A percentile compares a stretch with the other conserved stretches of the same genome.
phyloP scores from a whole-genome alignment of 2,888 invertebrate genomes.

The Acleris emargana region DNA sequence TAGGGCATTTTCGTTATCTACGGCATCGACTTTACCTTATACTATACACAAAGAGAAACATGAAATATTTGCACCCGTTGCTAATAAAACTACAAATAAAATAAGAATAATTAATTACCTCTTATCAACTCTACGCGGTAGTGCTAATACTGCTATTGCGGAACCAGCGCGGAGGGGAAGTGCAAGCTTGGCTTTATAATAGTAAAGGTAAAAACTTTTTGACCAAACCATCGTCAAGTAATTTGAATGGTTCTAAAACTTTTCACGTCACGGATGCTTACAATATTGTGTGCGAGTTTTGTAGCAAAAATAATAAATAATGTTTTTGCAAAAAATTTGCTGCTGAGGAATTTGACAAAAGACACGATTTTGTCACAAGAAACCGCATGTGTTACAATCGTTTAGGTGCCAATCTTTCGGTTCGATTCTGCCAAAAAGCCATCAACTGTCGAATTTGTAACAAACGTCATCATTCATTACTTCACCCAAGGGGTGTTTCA shows the following conservation, averaged over 20 bases:
- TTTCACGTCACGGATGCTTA: not conserved
- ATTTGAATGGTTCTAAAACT: not conserved
- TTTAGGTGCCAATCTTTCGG: constrained; percentile 17
- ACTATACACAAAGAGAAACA: too few species aligned
- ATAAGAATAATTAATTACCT: too few species aligned
- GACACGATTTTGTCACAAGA: constrained; percentile 15
- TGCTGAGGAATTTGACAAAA: not conserved
- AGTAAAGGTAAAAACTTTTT: constrained; percentile 31
- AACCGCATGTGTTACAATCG: constrained; percentile 22
- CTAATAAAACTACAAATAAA: too few species aligned
- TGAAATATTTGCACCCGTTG: too few species aligned
- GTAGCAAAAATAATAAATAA: not conserved
- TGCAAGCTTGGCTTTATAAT: constrained; percentile 23
- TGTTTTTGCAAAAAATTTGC: constrained; percentile 20
- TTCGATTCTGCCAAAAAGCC: constrained; percentile 12
- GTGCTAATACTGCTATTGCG: too few species aligned
- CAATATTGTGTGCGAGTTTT: constrained; percentile 1
- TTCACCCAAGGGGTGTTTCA: constrained; percentile 6
- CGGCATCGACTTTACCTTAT: too few species aligned
- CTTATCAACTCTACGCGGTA: too few species aligned
- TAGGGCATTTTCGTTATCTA: too few species aligned
- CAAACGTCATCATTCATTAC: constrained; percentile 20
- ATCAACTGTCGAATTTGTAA: constrained; percentile 20
- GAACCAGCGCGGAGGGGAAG: too few species aligned
- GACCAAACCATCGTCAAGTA: constrained; percentile 28